These are phyloP conservation scores for Helicoverpa armigera DNA, from an alignment of 1,140 invertebrate genomes.

Conservation along the genomic window DNA sequence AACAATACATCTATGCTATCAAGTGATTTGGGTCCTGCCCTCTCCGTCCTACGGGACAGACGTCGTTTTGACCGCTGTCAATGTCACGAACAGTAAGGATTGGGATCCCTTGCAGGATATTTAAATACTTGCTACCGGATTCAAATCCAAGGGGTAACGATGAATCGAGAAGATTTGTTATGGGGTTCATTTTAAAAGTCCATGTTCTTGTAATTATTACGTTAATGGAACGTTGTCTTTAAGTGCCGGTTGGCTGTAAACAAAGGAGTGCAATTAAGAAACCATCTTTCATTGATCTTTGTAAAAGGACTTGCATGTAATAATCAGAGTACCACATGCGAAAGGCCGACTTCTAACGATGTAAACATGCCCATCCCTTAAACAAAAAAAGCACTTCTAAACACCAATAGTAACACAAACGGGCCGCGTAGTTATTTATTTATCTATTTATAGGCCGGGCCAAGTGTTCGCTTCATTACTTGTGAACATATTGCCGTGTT, in stretches of 20 bases:
- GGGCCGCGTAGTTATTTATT: conserved; percentile 68
- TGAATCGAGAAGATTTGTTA: background rate
- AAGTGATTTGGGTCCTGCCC: conserved; percentile 47
- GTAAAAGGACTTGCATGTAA: conserved; percentile 30
- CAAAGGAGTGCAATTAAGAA: no score
- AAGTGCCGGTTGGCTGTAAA: background rate
- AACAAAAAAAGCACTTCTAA: conserved; percentile 56
- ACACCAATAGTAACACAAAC: conserved; percentile 52
- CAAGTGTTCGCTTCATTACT: conserved; percentile 81
- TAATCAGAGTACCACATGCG: conserved; percentile 36
- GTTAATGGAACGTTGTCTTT: background rate
- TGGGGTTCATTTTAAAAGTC: no score
- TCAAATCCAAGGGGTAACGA: conserved; percentile 29
- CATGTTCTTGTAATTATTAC: no score
- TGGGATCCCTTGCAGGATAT: conserved; percentile 18
- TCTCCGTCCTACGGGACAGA: conserved; percentile 47
- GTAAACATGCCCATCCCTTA: conserved; percentile 50
- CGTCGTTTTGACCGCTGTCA: conserved; percentile 54
- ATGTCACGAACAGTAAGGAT: conserved; percentile 50
- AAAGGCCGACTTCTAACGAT: conserved; percentile 45
- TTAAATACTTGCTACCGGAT: conserved; percentile 14
- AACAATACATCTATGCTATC: conserved; percentile 49
- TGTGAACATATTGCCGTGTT: conserved; percentile 83
- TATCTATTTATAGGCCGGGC: conserved; percentile 80
- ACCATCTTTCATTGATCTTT: conserved; percentile 17